These are phyloP conservation scores for Monomorium pharaonis DNA, from an alignment of 1,140 invertebrate species.

Conservation along the genomic window DNA sequence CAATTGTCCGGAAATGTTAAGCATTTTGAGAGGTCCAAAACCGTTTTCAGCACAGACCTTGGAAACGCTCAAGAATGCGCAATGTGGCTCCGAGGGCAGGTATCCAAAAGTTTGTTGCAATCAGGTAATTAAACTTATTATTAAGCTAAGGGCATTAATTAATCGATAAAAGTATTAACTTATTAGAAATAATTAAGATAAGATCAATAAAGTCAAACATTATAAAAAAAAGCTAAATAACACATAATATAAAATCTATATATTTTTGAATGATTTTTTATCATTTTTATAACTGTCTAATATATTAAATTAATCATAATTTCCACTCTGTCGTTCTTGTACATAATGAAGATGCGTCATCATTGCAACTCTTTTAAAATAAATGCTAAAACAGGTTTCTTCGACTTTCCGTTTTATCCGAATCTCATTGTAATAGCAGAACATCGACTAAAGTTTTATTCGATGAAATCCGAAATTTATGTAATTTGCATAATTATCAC, in stretches of 20 bases:
- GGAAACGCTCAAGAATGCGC: slow-evolving; percentile 79
- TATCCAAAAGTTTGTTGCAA: slow-evolving; percentile 86
- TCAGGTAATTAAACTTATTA: slow-evolving; percentile 52
- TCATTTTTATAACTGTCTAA: neutral
- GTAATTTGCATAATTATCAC: no score
- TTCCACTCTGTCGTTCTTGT: neutral
- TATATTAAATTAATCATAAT: neutral
- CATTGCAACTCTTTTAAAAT: slow-evolving; percentile 19
- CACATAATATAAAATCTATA: neutral
- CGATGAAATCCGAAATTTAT: neutral
- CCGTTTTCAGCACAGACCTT: slow-evolving; percentile 77
- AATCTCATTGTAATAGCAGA: neutral
- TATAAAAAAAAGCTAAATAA: neutral
- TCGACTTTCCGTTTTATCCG: neutral
- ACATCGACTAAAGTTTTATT: neutral
- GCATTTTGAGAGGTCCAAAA: slow-evolving; percentile 77
- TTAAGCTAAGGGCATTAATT: neutral
- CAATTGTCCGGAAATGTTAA: slow-evolving; percentile 73
- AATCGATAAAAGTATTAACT: neutral
- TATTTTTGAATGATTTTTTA: neutral
- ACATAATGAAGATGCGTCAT: neutral
- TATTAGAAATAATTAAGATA: neutral
- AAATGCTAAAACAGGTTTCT: slow-evolving; percentile 46
- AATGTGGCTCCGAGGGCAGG: slow-evolving; percentile 85
- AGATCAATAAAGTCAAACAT: no score